These are phyloP conservation scores for Plectropomus leopardus DNA, from an alignment of 2,113 vertebrate genomes.

Conservation along the genomic window DNA sequence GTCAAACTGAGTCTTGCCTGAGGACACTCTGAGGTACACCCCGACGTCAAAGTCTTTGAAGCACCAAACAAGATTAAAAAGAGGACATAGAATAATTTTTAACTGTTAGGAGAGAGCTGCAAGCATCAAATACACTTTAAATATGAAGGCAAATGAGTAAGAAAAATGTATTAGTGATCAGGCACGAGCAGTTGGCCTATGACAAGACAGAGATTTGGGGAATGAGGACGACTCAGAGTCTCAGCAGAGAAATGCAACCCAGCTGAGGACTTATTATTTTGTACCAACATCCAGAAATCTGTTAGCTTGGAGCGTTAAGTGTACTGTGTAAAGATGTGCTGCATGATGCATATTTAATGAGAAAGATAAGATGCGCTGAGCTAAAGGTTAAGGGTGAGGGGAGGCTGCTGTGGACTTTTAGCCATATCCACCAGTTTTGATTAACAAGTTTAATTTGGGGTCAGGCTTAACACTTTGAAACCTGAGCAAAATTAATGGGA, in stretches of 20 bases:
- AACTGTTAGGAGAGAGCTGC: background rate
- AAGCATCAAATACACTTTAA: background rate
- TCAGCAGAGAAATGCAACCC: background rate
- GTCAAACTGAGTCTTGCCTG: background rate
- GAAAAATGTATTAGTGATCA: background rate
- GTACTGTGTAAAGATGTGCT: background rate
- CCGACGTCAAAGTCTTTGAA: background rate
- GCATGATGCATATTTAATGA: constrained; percentile 8
- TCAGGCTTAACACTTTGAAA: too few species aligned
- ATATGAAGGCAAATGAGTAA: background rate
- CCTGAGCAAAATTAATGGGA: too few species aligned
- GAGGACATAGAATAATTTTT: background rate
- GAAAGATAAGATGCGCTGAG: background rate
- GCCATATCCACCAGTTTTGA: background rate
- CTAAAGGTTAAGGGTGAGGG: background rate
- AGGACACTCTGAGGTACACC: background rate
- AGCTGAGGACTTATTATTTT: background rate
- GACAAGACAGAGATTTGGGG: background rate
- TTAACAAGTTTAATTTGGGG: background rate
- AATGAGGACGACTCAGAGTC: background rate
- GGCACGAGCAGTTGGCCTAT: background rate
- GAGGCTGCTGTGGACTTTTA: background rate
- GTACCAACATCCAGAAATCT: background rate
- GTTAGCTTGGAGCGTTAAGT: constrained; percentile 2
- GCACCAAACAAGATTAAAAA: background rate